Percentiles rank a stretch among this genome's conserved stretches.
phyloP scores from a whole-genome alignment of 2,888 invertebrate genomes.

The Bugula neritina region DNA sequence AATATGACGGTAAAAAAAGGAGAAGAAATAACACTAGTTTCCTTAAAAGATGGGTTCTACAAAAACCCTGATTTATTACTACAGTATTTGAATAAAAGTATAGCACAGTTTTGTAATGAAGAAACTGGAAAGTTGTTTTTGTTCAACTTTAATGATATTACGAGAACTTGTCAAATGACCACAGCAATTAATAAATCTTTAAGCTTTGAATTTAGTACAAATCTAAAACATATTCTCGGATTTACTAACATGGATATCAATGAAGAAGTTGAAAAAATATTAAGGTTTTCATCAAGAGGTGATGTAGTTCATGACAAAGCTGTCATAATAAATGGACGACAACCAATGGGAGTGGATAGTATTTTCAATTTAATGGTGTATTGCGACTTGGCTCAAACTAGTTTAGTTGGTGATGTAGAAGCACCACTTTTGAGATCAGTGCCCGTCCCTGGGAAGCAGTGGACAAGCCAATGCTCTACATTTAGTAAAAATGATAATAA shows the following conservation, averaged over 20 bases:
- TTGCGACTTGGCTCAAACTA: neutral
- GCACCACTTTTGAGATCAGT: neutral
- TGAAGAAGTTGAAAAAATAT: neutral
- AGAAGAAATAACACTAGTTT: neutral
- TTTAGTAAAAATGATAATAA: conserved; percentile 18
- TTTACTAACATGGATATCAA: neutral
- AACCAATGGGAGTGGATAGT: neutral
- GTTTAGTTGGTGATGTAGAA: neutral
- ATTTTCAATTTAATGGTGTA: conserved; percentile 4
- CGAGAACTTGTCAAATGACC: neutral
- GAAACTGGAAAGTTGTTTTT: neutral
- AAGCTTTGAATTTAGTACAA: neutral
- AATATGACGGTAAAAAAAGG: neutral
- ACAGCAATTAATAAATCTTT: neutral
- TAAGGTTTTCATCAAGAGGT: neutral
- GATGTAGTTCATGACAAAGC: neutral
- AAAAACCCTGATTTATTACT: neutral
- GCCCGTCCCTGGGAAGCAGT: neutral
- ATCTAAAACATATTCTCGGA: conserved; percentile 4
- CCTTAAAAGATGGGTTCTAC: neutral
- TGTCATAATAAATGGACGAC: neutral
- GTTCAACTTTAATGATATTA: neutral
- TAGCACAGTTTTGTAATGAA: neutral
- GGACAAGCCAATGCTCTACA: neutral
- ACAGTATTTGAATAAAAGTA: conserved; percentile 10